Conservation (phyloP, 2,113 vertebrate genomes). For the Bombycilla garrulus region DNA sequence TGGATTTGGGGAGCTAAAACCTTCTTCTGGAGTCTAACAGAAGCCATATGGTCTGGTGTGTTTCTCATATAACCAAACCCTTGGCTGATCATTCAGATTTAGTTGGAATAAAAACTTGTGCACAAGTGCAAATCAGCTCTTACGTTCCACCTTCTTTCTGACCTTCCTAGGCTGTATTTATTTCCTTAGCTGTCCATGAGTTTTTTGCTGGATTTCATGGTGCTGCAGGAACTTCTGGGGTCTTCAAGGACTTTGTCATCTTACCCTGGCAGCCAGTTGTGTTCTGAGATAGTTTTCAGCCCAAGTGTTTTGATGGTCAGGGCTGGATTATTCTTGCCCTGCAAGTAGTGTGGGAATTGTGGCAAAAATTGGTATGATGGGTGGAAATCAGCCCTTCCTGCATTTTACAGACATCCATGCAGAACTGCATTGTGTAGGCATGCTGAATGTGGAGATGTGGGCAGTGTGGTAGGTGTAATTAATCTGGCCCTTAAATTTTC, state of each 20-base stretch:
- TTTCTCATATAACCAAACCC: background rate
- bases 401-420: too few relatives aligned
- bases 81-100: background rate
- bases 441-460: fast-evolving
- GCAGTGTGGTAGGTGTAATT: background rate
- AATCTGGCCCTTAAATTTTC: background rate
- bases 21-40: background rate
- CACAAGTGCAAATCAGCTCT: background rate
- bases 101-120: background rate
- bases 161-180: background rate
- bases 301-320: background rate
- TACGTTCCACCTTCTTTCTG: background rate
- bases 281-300: background rate
- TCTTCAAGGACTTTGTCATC: background rate
- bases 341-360: background rate
- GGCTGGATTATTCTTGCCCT: background rate
- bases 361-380: background rate
- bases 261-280: background rate
- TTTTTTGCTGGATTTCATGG: background rate
- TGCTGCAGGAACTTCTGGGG: background rate
- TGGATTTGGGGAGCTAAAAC: background rate
- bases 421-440: background rate
- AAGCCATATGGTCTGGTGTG: background rate
- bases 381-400: background rate
- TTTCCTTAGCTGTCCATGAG: background rate